phyloP scores from a whole-genome alignment of 2,888 invertebrate species.

The Amiota minor region DNA sequence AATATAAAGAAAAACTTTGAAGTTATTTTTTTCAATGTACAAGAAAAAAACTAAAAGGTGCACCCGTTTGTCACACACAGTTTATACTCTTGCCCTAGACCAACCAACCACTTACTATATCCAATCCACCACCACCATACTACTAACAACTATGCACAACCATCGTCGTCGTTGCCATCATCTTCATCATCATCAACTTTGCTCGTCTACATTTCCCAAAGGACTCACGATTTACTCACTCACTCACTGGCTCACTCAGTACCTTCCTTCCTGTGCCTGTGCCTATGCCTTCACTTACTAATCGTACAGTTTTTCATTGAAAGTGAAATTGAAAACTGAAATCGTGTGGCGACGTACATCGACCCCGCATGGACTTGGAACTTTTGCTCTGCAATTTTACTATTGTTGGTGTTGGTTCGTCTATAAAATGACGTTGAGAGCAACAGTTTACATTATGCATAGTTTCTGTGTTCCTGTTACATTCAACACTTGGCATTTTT shows the following conservation, averaged over 20 bases:
- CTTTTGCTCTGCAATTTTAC: conserved; percentile 28
- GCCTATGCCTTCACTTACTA: neutral
- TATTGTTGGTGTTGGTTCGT: conserved; percentile 6
- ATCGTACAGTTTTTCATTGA: conserved; percentile 33
- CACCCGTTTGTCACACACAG: too few species aligned
- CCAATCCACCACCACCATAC: neutral
- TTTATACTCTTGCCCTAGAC: too few species aligned
- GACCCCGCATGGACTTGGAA: conserved; percentile 48
- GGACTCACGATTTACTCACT: neutral
- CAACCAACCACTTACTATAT: too few species aligned
- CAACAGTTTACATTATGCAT: conserved; percentile 40
- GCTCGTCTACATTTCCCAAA: neutral
- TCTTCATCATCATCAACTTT: neutral
- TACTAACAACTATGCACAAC: conserved; percentile 9
- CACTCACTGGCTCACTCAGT: neutral
- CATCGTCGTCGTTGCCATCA: conserved; percentile 2
- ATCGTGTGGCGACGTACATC: conserved; percentile 54
- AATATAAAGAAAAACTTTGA: too few species aligned
- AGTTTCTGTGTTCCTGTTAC: conserved; percentile 57
- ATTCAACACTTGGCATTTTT: conserved; percentile 64
- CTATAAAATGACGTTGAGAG: neutral
- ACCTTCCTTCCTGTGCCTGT: neutral
- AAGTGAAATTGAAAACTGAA: conserved; percentile 58
- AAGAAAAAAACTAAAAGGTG: too few species aligned
- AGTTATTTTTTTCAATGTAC: too few species aligned